These are phyloP conservation scores for Sebastes fasciatus DNA, from an alignment of 2,113 vertebrate species.

Conservation along the genomic window DNA sequence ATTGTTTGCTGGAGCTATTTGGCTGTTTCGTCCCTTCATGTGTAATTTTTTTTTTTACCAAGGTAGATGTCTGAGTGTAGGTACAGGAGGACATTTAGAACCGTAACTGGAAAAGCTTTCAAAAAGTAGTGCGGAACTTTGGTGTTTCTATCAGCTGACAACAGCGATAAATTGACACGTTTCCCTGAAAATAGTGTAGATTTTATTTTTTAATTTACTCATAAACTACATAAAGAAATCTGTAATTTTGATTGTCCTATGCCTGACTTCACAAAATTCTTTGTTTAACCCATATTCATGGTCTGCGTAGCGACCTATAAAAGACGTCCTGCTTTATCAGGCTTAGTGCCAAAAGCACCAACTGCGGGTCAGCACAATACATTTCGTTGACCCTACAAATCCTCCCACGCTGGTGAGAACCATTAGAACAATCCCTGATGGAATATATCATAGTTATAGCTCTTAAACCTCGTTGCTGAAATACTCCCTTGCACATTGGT, in stretches of 20 bases:
- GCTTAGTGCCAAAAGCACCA: constrained; percentile 26
- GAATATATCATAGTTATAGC: constrained; percentile 41
- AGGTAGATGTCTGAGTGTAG: neutral
- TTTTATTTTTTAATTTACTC: too few species aligned
- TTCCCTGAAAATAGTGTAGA: neutral
- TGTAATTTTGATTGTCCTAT: neutral
- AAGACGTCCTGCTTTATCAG: constrained; percentile 25
- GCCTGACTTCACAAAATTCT: neutral
- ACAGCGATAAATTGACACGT: neutral
- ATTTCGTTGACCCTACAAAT: constrained; percentile 10
- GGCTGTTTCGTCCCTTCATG: neutral
- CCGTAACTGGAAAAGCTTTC: neutral
- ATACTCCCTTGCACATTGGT: neutral
- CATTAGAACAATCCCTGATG: constrained; percentile 41
- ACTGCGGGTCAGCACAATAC: constrained; percentile 18
- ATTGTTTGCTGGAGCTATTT: constrained; percentile 11
- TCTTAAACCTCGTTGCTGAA: constrained; percentile 22
- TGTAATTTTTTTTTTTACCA: neutral
- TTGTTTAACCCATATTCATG: constrained; percentile 26
- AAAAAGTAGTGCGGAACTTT: neutral
- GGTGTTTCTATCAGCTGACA: neutral
- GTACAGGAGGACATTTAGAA: neutral
- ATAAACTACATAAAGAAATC: too few species aligned
- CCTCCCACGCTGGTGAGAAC: constrained; percentile 10
- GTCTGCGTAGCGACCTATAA: neutral